Conservation (phyloP, 2,888 invertebrate genomes). For the Pristionchus fissidentatus region DNA sequence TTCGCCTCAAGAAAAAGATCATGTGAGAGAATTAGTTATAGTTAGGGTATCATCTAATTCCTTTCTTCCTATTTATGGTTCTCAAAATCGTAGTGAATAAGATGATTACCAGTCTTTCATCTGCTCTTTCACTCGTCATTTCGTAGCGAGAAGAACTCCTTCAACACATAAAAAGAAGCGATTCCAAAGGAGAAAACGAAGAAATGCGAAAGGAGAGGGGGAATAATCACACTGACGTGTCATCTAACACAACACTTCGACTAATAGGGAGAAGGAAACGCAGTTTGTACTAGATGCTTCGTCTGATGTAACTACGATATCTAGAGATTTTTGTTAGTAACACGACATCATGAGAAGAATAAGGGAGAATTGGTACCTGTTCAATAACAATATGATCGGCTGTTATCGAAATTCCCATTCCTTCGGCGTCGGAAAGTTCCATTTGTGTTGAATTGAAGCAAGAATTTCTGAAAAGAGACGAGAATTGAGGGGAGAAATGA, state of each 20-base stretch:
- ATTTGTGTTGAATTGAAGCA: slow-evolving; percentile 5
- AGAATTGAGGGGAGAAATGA: not conserved
- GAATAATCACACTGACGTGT: slow-evolving; percentile 33
- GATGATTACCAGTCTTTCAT: not conserved
- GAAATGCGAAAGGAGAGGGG: not conserved
- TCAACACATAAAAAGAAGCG: not conserved
- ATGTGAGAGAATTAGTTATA: not conserved
- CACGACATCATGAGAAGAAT: not conserved
- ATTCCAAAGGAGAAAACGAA: not conserved
- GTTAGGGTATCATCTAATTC: too few species aligned
- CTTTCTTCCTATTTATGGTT: too few species aligned
- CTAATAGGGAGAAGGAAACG: too few species aligned
- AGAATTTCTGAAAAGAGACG: not conserved
- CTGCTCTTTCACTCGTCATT: slow-evolving; percentile 16
- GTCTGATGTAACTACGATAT: too few species aligned
- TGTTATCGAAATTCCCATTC: slow-evolving; percentile 8
- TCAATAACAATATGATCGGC: slow-evolving; percentile 34
- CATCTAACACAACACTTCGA: not conserved
- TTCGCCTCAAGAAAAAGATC: slow-evolving; percentile 7
- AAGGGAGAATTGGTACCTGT: slow-evolving; percentile 34
- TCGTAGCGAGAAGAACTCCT: not conserved
- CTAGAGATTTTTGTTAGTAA: not conserved
- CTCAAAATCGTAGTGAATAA: too few species aligned
- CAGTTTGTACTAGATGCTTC: too few species aligned
- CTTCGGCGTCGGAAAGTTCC: slow-evolving; percentile 37